Percentiles rank a stretch among this genome's conserved stretches.
Conservation (phyloP, 92 coral and sea anemone genomes). For the Anthopleura xanthogrammica region DNA sequence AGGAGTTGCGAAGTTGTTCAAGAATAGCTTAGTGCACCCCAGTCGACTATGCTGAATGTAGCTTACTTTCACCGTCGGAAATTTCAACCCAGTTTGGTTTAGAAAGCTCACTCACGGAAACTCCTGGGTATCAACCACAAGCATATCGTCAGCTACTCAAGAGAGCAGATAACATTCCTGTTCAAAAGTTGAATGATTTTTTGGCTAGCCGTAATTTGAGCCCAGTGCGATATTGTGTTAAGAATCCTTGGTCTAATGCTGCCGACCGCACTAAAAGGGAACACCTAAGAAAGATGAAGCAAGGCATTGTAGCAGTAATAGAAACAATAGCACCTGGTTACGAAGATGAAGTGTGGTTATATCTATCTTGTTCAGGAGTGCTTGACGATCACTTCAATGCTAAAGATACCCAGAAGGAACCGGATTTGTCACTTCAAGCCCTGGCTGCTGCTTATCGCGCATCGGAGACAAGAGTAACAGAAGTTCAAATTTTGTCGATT, state of each 20-base stretch:
- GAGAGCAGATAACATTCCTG: slow-evolving; percentile 24
- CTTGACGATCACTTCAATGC: slow-evolving; percentile 31
- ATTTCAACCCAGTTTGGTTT: slow-evolving; percentile 20
- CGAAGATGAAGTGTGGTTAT: slow-evolving; percentile 50
- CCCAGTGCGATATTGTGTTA: slow-evolving; percentile 47
- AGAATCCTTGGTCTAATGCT: slow-evolving; percentile 23
- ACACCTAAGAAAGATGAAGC: slow-evolving; percentile 46
- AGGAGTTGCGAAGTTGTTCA: slow-evolving; percentile 29
- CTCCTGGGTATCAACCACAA: slow-evolving; percentile 49
- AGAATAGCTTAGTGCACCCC: slow-evolving; percentile 28
- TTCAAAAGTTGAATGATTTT: slow-evolving; percentile 38
- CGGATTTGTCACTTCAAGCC: slow-evolving; percentile 34
- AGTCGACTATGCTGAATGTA: slow-evolving; percentile 21
- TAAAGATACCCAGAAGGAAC: neutral
- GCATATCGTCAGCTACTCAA: slow-evolving; percentile 11
- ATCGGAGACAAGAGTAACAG: slow-evolving; percentile 43
- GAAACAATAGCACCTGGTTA: slow-evolving; percentile 57
- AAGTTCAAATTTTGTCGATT: slow-evolving; percentile 48
- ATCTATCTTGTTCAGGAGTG: slow-evolving; percentile 20
- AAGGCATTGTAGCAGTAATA: slow-evolving; percentile 47
- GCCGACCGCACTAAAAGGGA: slow-evolving; percentile 41
- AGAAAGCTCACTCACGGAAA: slow-evolving; percentile 31
- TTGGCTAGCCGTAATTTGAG: slow-evolving; percentile 48
- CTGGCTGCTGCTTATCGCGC: slow-evolving; percentile 46
- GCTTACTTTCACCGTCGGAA: slow-evolving; percentile 27